Conservation (phyloP, 2,113 vertebrate species). For the Lophotis ruficrista region DNA sequence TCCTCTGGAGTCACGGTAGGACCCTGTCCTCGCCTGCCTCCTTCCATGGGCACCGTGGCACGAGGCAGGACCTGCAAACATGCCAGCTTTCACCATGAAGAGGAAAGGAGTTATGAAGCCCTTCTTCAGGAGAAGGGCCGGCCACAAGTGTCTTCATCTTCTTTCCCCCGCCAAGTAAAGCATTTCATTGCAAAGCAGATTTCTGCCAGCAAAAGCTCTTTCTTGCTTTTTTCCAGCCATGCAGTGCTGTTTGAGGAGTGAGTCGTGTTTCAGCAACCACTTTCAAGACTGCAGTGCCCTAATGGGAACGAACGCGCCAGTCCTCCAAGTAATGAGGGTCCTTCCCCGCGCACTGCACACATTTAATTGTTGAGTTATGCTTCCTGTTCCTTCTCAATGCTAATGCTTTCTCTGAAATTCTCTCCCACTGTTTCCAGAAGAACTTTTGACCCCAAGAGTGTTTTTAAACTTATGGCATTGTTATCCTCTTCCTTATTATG, state of each 20-base stretch:
- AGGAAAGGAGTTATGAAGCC: background rate
- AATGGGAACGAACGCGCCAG: slow-evolving; percentile 2
- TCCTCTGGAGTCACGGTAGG: background rate
- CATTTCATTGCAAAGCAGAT: background rate
- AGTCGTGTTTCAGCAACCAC: background rate
- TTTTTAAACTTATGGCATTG: slow-evolving; percentile 50
- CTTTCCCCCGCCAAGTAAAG: background rate
- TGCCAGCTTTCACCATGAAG: background rate
- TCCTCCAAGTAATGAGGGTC: slow-evolving; percentile 26
- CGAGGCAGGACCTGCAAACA: background rate
- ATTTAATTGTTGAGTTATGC: slow-evolving; percentile 57
- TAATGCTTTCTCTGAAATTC: slow-evolving; percentile 64
- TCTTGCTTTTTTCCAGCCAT: background rate
- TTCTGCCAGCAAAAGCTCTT: background rate
- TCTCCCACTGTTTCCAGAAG: slow-evolving; percentile 41
- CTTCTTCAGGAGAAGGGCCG: background rate
- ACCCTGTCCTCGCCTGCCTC: background rate
- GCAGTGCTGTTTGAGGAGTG: background rate
- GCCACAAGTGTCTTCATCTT: background rate
- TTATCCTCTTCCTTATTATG: slow-evolving; percentile 27
- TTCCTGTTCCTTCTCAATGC: slow-evolving; percentile 41
- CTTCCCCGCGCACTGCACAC: background rate
- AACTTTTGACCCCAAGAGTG: slow-evolving; percentile 60
- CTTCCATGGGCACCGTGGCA: background rate
- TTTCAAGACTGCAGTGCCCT: background rate